Evolutionary conservation across 2,113 vertebrate genomes (phyloP), one percentile per base, ranked within the genome.

Genomic region (Paramisgurnus dabryanus): DNA sequence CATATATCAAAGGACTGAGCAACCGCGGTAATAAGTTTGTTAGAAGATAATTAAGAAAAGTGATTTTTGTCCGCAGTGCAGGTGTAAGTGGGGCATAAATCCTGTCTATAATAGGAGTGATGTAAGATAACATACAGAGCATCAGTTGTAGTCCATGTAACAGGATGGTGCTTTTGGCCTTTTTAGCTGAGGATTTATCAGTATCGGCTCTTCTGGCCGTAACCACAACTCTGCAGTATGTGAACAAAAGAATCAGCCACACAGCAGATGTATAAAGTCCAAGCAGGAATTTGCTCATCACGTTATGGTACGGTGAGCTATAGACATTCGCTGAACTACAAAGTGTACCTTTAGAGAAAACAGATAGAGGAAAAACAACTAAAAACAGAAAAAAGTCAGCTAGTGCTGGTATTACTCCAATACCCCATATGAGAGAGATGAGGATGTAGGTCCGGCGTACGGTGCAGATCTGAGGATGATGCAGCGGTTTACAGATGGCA

Each of bases 401-500:
- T 2, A 92, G 53, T 7, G 74, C 66, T 7, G 90, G 90, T 9
- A 86, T 0, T 7, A 82, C 11, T 60, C 75, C 90, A 0, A 79
- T 82, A 0, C 27, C 13, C 92, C 91, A 92, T 10, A 92, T 90
- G 7, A 89, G 64, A 47, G 49, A 82, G 0, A 92, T 85, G 57
- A 92, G 47, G 0, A 87, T 12, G 2, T 83, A 64, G 0, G 91
- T 91, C 40, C 86, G 87, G 9, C 9, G 84, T 12, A 90, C 13
- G 0, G 91, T 93, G 67, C 90, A 92, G 64, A 93, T 86, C 53
- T 86, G 87, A 15, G 40, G 5, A 13, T 92, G 89, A n/a, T 69
- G 87, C 0, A 93, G 82, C 1, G 92, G 92, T 17, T 90, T 5
- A 43, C 92, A 91, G 11, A 93, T 65, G 80, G 92, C 91, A 58